Evolutionary conservation across 2,113 vertebrate species (phyloP), one percentile per base, ranked within the genome.

Genomic region (Chrysemys picta): DNA sequence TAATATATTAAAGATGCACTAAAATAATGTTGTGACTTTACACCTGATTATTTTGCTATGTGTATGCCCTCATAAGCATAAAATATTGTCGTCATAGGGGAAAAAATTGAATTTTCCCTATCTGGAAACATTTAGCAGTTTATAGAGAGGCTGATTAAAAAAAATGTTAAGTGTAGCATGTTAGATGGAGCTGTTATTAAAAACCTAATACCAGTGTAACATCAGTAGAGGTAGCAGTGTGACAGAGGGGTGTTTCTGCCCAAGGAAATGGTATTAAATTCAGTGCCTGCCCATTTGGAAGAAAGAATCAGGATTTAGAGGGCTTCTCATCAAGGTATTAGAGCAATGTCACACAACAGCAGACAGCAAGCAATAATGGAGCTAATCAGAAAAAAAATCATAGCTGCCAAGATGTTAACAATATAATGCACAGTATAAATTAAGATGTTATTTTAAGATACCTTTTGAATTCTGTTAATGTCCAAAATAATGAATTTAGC

Each of bases 361-460:
- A 91, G 92, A 87, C 47, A 96, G 95, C 59, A 87, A 92, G 29
- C 85, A 90, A 92, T 96, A 89, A 82, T 91, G 80, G 29, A 87
- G 25, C 95, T 95, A 95, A 93, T 90, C 89, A 93, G 90, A n/a
- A 95, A 95, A 94, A 96, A 95, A 87, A 89, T 84, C 79, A 93
- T 91, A 88, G 56, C 42, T 95, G 49, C 80, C 90, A 93, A 84
- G 82, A 82, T 69, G 87, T n/a, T 90, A 90, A 91, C 50, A 94
- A 29, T 82, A 13, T 22, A 59, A 27, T 84, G 79, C 24, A 78
- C 7, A 59, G 56, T 88, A 83, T 85, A 87, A 96, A 95, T 62
- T 88, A 92, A 94, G 6, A 50, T 86, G 17, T 89, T 96, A 87
- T 92, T 92, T 97, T 90, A 72, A 89, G n/a, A 78, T 91, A 85